phyloP scores from a whole-genome alignment of 2,797 vertebrate species.

The Poecile montanus region DNA sequence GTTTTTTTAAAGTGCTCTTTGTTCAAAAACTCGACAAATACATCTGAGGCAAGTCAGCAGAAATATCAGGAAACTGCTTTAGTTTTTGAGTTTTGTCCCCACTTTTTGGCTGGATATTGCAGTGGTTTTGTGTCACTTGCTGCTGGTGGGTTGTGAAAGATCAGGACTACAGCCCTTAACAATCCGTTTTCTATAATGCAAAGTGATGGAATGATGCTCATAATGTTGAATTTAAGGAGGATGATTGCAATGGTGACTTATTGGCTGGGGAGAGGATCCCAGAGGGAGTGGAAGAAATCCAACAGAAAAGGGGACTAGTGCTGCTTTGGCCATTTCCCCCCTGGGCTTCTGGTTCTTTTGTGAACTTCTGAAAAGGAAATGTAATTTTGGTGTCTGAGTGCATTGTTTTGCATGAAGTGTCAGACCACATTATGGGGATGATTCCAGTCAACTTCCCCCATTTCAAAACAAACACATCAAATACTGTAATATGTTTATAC shows the following conservation, averaged over 20 bases:
- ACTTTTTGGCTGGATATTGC: neutral
- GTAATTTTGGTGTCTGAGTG: constrained; percentile 6
- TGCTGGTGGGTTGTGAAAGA: neutral
- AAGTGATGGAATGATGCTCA: neutral
- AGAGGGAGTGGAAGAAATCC: neutral
- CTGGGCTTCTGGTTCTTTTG: neutral
- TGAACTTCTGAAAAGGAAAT: constrained; percentile 19
- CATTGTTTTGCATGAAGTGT: neutral
- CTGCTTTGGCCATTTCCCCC: neutral
- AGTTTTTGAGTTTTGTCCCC: neutral
- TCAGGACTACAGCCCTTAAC: neutral
- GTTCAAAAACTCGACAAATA: neutral
- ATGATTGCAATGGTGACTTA: neutral
- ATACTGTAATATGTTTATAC: neutral
- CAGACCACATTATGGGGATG: neutral
- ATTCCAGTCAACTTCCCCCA: neutral
- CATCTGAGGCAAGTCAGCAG: neutral
- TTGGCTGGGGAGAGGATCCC: neutral
- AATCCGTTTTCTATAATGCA: neutral
- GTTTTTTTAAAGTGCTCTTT: neutral
- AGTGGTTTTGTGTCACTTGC: neutral
- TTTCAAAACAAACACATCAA: neutral
- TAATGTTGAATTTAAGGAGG: neutral
- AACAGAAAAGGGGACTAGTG: neutral
- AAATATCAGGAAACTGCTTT: neutral